Percentiles rank a stretch among this genome's conserved stretches.
Evolutionary conservation across 2,797 vertebrate genomes (phyloP).

Genomic region (Sebastes elongatus): DNA sequence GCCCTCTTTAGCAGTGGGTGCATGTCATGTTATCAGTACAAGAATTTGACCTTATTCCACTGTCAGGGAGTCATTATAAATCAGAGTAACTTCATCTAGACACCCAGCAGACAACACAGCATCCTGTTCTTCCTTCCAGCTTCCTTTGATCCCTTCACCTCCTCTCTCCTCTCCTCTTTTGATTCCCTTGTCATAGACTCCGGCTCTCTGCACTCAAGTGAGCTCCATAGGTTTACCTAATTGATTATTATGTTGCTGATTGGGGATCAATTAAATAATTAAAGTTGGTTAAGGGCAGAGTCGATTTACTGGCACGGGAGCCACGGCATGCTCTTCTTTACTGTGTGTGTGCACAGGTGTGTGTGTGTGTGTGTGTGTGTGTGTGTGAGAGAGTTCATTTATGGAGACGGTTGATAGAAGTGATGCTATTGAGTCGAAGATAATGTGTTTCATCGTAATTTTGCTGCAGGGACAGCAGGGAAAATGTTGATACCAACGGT

Average conservation of each 20-base stretch:
- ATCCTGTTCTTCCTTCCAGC: neutral
- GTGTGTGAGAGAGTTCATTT: neutral
- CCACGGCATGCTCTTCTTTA: conserved; percentile 9
- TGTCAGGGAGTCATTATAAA: neutral
- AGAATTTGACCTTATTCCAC: neutral
- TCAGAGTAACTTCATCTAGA: neutral
- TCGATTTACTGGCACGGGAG: conserved; percentile 67
- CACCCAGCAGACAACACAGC: neutral
- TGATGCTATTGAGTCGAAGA: conserved; percentile 22
- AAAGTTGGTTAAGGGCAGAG: conserved; percentile 79
- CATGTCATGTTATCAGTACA: neutral
- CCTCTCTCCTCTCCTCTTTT: conserved; percentile 16
- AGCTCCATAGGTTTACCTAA: conserved; percentile 81
- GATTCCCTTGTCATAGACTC: conserved; percentile 64
- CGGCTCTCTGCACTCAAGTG: conserved; percentile 65
- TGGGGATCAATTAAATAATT: conserved; percentile 85
- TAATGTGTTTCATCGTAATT: conserved; percentile 22
- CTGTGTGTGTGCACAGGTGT: neutral
- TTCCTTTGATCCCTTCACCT: conserved; percentile 1
- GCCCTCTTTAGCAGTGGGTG: neutral
- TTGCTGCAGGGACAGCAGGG: conserved; percentile 12
- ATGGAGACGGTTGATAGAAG: conserved; percentile 21
- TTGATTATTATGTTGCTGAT: conserved; percentile 85
- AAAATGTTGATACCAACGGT: neutral
- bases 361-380: neutral